A percentile compares a stretch with the other conserved stretches of the same genome.
Evolutionary conservation across 2,113 vertebrate genomes (phyloP).

Genomic region (Platanista minor): DNA sequence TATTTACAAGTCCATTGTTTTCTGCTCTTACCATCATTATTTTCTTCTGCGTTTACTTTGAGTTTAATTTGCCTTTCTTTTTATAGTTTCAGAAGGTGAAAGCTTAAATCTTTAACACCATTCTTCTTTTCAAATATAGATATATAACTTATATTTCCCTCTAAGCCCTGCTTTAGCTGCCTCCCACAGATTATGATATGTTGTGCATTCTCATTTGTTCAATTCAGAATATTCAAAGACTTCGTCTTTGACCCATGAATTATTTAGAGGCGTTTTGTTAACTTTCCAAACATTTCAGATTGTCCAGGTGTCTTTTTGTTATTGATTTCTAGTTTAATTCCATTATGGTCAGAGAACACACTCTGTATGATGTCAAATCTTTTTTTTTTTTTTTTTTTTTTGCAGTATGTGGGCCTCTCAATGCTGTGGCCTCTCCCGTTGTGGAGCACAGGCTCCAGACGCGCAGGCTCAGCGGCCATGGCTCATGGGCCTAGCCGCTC

Average conservation of each 20-base stretch:
- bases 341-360: neutral
- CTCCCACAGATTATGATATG: neutral
- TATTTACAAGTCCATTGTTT: neutral
- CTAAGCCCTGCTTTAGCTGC: neutral
- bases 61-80: neutral
- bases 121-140: conserved; percentile 24
- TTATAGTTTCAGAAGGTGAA: neutral
- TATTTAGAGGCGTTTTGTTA: neutral
- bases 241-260: neutral
- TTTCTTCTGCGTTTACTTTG: neutral
- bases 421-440: too few species aligned
- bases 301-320: neutral
- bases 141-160: neutral
- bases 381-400: too few species aligned
- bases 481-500: too few species aligned
- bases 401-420: too few species aligned
- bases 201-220: neutral
- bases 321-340: neutral
- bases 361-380: neutral
- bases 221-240: neutral
- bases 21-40: neutral
- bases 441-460: too few species aligned
- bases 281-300: neutral
- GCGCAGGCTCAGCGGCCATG: too few species aligned
- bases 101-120: conserved; percentile 15